Percentiles rank a stretch among this genome's conserved stretches.
Conservation (phyloP, 2,797 vertebrate genomes). For the Acanthurus lineatus region DNA sequence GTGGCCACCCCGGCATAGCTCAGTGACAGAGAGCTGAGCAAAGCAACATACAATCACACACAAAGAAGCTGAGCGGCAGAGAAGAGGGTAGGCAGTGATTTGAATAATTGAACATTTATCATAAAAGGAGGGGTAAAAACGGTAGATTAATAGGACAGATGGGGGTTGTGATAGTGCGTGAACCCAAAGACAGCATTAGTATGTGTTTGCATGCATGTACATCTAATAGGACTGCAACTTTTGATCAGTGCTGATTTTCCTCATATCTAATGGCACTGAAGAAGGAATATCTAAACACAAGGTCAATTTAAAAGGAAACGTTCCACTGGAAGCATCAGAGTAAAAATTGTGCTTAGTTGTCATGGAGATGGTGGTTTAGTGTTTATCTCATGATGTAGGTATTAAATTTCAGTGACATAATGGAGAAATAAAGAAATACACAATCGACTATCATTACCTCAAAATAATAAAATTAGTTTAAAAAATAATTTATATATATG, state of each 20-base stretch:
- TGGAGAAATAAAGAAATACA: background rate
- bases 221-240: background rate
- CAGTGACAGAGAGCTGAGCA: constrained; percentile 45
- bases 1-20: constrained; percentile 38
- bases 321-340: background rate
- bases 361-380: background rate
- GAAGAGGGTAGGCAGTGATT: background rate
- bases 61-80: constrained; percentile 39
- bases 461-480: background rate
- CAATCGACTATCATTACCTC: background rate
- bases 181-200: constrained; percentile 10
- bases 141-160: constrained; percentile 29
- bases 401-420: background rate
- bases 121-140: constrained; percentile 42
- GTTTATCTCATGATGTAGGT: background rate
- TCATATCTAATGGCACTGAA: background rate
- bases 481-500: too few species aligned
- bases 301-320: background rate
- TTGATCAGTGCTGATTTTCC: too few species aligned
- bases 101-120: constrained; percentile 72
- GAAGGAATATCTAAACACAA: background rate
- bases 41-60: constrained; percentile 54
- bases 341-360: background rate
- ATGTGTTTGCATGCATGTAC: background rate
- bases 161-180: constrained; percentile 1